Evolutionary conservation across 2,113 vertebrate genomes (phyloP), one percentile per base, ranked within the genome.

Genomic region (Crypturellus undulatus): DNA sequence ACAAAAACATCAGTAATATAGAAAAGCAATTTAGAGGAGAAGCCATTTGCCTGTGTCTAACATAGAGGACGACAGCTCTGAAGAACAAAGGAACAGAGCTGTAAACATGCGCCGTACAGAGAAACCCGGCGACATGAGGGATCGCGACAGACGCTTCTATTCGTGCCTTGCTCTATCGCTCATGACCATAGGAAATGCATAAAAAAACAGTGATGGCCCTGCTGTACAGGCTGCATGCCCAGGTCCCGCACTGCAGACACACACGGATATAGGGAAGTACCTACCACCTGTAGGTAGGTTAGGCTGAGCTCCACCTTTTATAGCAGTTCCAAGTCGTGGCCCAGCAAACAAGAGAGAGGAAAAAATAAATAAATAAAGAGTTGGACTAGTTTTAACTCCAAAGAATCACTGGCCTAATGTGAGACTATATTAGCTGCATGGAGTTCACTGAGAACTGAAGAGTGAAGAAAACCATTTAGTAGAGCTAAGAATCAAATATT

Each of bases 1-100:
- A 49, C 49, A 49, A 87, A 45, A 76, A 80, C 88, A 95, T 84
- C 88, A 64, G 34, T 89, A 95, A 79, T 52, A 71, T 65, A 84
- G 47, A 86, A 90, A 67, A 63, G 42, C 86, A 92, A 90, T 92
- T 80, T 87, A 80, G 8, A 89, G 43, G 42, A 89, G 68, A 43
- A 93, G n/a, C 22, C 79, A 86, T 80, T 59, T 93, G 67, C 90
- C 87, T 69, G 52, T n/a, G 10, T 49, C 32, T 54, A 60, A 89
- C n/a, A 69, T 10, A 42, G 42, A 85, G 30, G 77, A 82, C 60
- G 42, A 87, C 51, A 82, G 59, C 40, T 89, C 59, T 79, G 32
- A 83, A 78, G 10, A 87, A 17, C 25, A 77, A 70, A 54, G 51
- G 14, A 47, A 52, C 56, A 16, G 6, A 75, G n/a, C 12, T 36